Evolutionary conservation across 1,140 invertebrate genomes (phyloP).

Genomic region (Drosophila suzukii): DNA sequence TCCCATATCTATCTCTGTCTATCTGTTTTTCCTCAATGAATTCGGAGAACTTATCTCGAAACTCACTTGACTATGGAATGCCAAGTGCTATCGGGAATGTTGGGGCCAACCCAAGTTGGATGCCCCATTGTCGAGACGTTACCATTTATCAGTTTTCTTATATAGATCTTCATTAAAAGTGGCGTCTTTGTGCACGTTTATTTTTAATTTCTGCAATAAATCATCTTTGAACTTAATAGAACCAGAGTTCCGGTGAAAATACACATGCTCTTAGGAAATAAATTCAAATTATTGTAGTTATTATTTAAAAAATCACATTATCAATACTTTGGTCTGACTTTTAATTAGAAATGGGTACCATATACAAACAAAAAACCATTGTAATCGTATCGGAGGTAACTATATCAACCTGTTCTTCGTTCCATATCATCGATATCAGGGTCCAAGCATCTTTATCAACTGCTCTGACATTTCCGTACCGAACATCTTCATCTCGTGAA

Average conservation of each 20-base stretch:
- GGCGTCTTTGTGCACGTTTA: not conserved
- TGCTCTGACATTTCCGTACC: not conserved
- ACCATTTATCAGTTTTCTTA: constrained; percentile 3
- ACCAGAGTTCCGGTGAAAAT: no score
- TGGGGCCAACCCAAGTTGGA: not conserved
- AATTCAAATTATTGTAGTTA: no score
- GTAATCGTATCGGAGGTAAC: not conserved
- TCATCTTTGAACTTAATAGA: not conserved
- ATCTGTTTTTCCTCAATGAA: constrained; percentile 31
- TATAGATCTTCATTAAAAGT: not conserved
- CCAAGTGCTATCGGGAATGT: constrained; percentile 24
- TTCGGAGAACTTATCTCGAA: constrained; percentile 23
- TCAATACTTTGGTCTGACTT: no score
- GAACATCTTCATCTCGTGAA: not conserved
- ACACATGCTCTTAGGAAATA: no score
- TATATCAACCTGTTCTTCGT: not conserved
- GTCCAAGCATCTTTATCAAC: not conserved
- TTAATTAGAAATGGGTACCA: no score
- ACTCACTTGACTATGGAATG: constrained; percentile 31
- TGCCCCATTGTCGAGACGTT: not conserved
- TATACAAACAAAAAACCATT: no score
- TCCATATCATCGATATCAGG: not conserved
- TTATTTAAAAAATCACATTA: no score
- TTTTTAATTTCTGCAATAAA: not conserved
- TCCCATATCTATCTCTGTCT: not conserved